These are phyloP conservation scores for Patella caerulea DNA, from an alignment of 2,888 invertebrate genomes.

Conservation along the genomic window DNA sequence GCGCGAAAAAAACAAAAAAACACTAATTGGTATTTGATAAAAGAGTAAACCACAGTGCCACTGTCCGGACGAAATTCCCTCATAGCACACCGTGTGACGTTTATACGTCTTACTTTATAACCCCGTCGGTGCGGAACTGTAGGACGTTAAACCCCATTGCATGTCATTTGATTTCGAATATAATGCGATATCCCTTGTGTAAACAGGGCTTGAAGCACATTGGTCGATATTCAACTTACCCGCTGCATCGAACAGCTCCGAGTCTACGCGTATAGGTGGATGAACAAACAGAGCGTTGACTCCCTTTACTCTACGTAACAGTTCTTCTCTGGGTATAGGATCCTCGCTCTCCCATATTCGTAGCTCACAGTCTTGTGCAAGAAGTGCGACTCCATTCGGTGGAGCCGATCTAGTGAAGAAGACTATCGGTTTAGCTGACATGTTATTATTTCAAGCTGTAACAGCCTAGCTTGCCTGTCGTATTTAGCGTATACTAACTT, in stretches of 20 bases:
- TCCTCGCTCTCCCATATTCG: constrained; percentile 25
- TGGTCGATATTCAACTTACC: constrained; percentile 33
- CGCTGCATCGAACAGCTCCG: constrained; percentile 45
- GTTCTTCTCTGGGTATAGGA: constrained; percentile 29
- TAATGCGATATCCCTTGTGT: background rate
- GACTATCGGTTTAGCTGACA: constrained; percentile 27
- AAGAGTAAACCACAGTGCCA: no score
- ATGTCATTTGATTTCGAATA: background rate
- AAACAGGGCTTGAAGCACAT: background rate
- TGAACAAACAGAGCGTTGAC: constrained; percentile 36
- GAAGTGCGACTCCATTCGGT: constrained; percentile 21
- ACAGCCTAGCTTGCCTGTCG: no score
- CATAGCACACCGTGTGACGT: background rate
- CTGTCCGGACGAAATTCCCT: background rate
- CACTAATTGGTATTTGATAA: no score
- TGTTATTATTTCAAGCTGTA: background rate
- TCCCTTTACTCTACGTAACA: constrained; percentile 32
- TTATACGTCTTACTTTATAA: no score
- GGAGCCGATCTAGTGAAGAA: constrained; percentile 31
- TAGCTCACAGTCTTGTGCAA: constrained; percentile 27
- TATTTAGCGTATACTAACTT: no score
- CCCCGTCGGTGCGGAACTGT: no score
- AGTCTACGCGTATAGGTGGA: constrained; percentile 46
- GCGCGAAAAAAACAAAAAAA: no score
- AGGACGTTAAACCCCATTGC: background rate